Conservation (phyloP, 2,113 vertebrate genomes). For the Myotis davidii region DNA sequence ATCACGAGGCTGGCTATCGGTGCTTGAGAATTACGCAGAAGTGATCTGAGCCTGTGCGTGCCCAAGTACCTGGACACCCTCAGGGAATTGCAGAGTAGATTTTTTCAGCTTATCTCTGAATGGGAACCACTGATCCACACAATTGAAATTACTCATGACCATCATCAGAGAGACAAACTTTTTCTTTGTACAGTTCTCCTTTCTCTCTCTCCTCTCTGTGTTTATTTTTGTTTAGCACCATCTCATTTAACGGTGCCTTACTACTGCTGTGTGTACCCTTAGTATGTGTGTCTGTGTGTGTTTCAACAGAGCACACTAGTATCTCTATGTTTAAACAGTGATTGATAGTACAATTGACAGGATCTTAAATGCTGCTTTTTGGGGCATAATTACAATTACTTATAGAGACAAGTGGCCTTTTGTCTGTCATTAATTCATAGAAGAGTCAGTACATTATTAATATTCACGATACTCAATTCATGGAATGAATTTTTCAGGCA, state of each 20-base stretch:
- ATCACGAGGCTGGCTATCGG: background rate
- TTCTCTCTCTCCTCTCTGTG: too few relatives aligned
- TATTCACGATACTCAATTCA: slow-evolving; percentile 66
- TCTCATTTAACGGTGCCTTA: background rate
- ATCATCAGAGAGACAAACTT: background rate
- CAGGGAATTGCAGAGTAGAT: background rate
- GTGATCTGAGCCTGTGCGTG: background rate
- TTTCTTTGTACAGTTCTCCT: background rate
- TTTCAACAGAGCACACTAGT: background rate
- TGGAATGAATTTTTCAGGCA: slow-evolving; percentile 60
- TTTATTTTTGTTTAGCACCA: background rate
- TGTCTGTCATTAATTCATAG: slow-evolving; percentile 63
- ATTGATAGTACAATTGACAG: background rate
- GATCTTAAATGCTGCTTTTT: background rate
- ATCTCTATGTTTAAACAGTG: background rate
- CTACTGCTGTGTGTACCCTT: background rate
- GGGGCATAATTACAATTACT: slow-evolving; percentile 44
- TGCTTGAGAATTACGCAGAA: background rate
- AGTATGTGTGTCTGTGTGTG: background rate
- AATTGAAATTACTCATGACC: background rate
- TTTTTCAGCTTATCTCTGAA: background rate
- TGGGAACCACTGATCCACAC: background rate
- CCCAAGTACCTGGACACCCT: background rate
- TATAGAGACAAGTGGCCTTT: slow-evolving; percentile 48
- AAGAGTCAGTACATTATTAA: slow-evolving; percentile 55